A percentile compares a stretch with the other conserved stretches of the same genome.
Conservation (phyloP, 92 coral and sea anemone species). For the Palythoa heliodiscus region DNA sequence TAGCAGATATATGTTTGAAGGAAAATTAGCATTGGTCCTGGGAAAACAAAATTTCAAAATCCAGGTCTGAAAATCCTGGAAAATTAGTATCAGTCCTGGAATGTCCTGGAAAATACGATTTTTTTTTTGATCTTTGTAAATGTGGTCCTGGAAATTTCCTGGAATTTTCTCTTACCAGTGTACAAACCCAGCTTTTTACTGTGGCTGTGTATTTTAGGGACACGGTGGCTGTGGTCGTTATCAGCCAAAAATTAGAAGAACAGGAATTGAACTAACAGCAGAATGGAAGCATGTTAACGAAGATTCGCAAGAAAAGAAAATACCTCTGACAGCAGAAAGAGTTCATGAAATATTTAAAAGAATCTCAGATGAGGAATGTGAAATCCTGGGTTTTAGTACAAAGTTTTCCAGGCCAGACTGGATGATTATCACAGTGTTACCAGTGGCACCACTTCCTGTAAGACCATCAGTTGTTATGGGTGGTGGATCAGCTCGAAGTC, state of each 20-base stretch:
- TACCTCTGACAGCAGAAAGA: constrained; percentile 95
- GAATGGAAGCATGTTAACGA: constrained; percentile 99
- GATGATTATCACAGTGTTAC: constrained; percentile 96
- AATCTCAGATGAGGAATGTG: constrained; percentile 98
- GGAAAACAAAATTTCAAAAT: no score
- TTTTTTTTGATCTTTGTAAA: no score
- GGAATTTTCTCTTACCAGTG: no score
- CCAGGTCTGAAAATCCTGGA: no score
- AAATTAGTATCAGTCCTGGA: no score
- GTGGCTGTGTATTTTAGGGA: constrained; percentile 46
- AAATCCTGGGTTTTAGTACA: constrained; percentile 89
- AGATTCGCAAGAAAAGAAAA: constrained; percentile 96
- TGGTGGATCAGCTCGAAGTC: constrained; percentile 96
- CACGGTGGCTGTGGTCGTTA: constrained; percentile 99
- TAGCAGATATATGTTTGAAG: no score
- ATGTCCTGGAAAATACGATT: no score
- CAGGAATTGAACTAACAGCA: constrained; percentile 92
- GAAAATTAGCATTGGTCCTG: no score
- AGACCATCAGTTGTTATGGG: constrained; percentile 97
- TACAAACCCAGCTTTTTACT: not conserved
- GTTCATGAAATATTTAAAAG: constrained; percentile 97
- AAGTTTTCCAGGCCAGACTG: constrained; percentile 94
- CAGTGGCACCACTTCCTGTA: constrained; percentile 97
- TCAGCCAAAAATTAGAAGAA: constrained; percentile 92
- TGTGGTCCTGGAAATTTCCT: no score